Percentiles rank a stretch among this genome's conserved stretches.
Conservation (phyloP, 1,140 invertebrate genomes). For the Pteromalus puparum region DNA sequence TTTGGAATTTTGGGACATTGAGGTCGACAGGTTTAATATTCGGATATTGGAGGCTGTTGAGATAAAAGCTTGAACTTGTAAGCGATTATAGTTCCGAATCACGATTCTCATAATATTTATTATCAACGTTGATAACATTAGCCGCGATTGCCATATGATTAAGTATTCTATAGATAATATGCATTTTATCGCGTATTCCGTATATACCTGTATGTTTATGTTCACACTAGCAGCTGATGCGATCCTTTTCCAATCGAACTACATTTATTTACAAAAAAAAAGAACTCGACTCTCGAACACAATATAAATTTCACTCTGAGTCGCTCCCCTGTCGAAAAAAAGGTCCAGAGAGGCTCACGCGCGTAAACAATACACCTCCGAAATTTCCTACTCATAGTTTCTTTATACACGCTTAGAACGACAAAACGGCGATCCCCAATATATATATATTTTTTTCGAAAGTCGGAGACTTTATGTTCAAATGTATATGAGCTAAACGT, state of each 20-base stretch:
- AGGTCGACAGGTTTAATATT: no score
- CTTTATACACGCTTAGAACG: not conserved
- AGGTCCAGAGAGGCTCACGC: not conserved
- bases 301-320: not conserved
- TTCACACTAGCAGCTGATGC: not conserved
- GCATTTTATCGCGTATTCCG: slow-evolving; percentile 1
- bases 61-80: no score
- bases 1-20: no score
- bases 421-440: slow-evolving; percentile 2
- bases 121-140: slow-evolving; percentile 25
- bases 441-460: slow-evolving; percentile 8
- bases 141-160: not conserved
- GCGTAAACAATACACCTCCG: slow-evolving; percentile 2
- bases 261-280: not conserved
- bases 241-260: no score
- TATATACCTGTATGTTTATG: not conserved
- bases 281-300: not conserved
- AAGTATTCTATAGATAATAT: slow-evolving; percentile 11
- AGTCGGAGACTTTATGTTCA: slow-evolving; percentile 1
- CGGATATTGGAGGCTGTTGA: no score
- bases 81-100: not conserved
- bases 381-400: not conserved
- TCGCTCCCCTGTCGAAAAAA: not conserved
- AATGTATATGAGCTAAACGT: slow-evolving; percentile 36
- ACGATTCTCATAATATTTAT: not conserved